Evolutionary conservation across 2,888 invertebrate genomes (phyloP).

Genomic region (Andrena bucephala): DNA sequence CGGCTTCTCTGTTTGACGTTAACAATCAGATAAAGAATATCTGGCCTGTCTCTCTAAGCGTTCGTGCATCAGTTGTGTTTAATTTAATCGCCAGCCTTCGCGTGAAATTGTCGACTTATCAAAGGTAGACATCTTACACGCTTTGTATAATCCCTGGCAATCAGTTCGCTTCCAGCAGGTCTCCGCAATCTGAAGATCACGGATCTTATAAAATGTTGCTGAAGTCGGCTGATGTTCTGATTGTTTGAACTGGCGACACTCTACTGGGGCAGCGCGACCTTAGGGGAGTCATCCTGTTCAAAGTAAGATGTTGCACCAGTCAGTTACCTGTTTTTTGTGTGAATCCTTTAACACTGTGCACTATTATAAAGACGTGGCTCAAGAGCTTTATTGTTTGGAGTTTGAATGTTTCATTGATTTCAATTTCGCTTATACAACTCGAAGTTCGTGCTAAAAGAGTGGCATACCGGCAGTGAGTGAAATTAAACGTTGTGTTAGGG

Average conservation of each 20-base stretch:
- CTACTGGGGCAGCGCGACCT: neutral
- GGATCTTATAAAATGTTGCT: conserved; percentile 47
- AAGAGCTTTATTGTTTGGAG: neutral
- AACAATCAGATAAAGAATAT: conserved; percentile 47
- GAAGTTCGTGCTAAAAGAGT: neutral
- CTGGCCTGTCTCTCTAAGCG: conserved; percentile 12
- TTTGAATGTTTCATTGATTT: neutral
- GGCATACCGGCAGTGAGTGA: neutral
- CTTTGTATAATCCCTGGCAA: conserved; percentile 38
- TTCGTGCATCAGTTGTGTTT: conserved; percentile 21
- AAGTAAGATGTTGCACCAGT: conserved; percentile 16
- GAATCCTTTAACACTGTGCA: neutral
- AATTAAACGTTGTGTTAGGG: neutral
- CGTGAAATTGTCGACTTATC: conserved; percentile 49
- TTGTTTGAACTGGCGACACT: conserved; percentile 14
- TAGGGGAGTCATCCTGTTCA: neutral
- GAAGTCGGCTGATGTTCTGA: neutral
- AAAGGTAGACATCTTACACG: conserved; percentile 21
- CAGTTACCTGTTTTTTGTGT: neutral
- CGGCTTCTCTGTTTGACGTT: conserved; percentile 28
- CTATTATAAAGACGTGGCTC: too few species aligned
- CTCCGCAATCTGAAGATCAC: conserved; percentile 32
- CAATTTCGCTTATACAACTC: neutral
- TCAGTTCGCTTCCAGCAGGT: conserved; percentile 17
- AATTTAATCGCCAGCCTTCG: conserved; percentile 59